Evolutionary conservation across 2,888 invertebrate species (phyloP).

Genomic region (Matsumyia berberina): DNA sequence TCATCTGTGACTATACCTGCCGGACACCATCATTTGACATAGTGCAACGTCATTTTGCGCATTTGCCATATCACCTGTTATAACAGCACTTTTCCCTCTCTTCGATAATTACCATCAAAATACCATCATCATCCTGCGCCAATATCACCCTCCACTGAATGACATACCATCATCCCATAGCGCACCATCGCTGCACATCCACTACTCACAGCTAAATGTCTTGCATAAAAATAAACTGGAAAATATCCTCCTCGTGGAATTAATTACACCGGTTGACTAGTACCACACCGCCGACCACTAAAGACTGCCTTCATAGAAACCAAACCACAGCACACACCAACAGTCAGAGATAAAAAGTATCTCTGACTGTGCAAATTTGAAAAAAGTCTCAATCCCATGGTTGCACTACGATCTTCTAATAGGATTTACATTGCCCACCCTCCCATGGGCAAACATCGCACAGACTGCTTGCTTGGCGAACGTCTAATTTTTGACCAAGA

Average conservation of each 20-base stretch:
- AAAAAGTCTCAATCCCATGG: slow-evolving; percentile 57
- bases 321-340: slow-evolving; percentile 24
- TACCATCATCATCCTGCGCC: slow-evolving; percentile 55
- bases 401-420: slow-evolving; percentile 45
- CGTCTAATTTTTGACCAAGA: slow-evolving; percentile 61
- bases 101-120: slow-evolving; percentile 63
- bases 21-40: slow-evolving; percentile 1
- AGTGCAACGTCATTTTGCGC: slow-evolving; percentile 41
- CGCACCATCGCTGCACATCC: slow-evolving; percentile 42
- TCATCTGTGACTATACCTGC: neutral
- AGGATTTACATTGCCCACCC: slow-evolving; percentile 57
- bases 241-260: slow-evolving; percentile 61
- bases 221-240: slow-evolving; percentile 68
- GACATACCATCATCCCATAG: slow-evolving; percentile 60
- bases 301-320: slow-evolving; percentile 64
- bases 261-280: slow-evolving; percentile 74
- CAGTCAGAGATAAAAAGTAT: slow-evolving; percentile 22
- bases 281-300: slow-evolving; percentile 36
- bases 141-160: slow-evolving; percentile 53
- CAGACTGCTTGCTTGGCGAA: slow-evolving; percentile 1
- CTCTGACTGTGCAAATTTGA: slow-evolving; percentile 9
- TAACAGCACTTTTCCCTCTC: slow-evolving; percentile 45
- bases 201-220: slow-evolving; percentile 53
- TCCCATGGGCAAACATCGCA: neutral
- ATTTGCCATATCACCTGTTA: slow-evolving; percentile 41